Percentiles rank a stretch among this genome's conserved stretches.
These are phyloP conservation scores for Dryas iulia DNA, from an alignment of 1,140 invertebrate species.

Conservation along the genomic window DNA sequence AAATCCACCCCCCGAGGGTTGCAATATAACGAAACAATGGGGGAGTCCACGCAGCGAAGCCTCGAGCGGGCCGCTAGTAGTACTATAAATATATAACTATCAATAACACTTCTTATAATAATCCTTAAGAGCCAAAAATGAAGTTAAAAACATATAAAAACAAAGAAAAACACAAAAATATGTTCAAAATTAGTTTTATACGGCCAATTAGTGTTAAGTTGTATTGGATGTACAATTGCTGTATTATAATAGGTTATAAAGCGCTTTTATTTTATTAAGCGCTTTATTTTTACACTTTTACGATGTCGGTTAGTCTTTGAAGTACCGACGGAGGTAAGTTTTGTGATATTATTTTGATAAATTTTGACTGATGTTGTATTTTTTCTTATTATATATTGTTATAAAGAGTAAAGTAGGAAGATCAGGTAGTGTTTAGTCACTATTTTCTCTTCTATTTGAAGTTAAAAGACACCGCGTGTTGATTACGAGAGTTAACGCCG, in stretches of 20 bases:
- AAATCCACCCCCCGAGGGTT: too few relatives aligned
- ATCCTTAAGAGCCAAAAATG: not conserved
- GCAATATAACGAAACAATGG: too few relatives aligned
- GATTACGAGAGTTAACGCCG: too few relatives aligned
- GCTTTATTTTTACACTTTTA: conserved; percentile 66
- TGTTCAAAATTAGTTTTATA: conserved; percentile 25
- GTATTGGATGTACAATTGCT: conserved; percentile 60
- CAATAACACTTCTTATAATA: too few relatives aligned
- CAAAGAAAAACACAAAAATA: not conserved
- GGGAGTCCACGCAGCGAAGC: too few relatives aligned
- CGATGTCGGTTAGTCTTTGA: conserved; percentile 56
- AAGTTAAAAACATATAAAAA: not conserved
- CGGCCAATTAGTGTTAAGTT: conserved; percentile 50
- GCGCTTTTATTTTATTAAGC: conserved; percentile 52
- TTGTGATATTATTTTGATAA: not conserved
- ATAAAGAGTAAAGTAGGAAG: too few relatives aligned
- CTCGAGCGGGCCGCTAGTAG: too few relatives aligned
- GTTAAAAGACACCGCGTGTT: too few relatives aligned
- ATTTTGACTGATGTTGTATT: not conserved
- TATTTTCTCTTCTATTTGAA: too few relatives aligned
- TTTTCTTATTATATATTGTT: not conserved
- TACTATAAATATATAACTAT: too few relatives aligned
- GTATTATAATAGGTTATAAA: conserved; percentile 51
- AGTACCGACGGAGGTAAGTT: conserved; percentile 31
- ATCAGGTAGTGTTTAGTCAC: too few relatives aligned